These are phyloP conservation scores for Symphodus melops DNA, from an alignment of 2,113 vertebrate genomes.

Conservation along the genomic window DNA sequence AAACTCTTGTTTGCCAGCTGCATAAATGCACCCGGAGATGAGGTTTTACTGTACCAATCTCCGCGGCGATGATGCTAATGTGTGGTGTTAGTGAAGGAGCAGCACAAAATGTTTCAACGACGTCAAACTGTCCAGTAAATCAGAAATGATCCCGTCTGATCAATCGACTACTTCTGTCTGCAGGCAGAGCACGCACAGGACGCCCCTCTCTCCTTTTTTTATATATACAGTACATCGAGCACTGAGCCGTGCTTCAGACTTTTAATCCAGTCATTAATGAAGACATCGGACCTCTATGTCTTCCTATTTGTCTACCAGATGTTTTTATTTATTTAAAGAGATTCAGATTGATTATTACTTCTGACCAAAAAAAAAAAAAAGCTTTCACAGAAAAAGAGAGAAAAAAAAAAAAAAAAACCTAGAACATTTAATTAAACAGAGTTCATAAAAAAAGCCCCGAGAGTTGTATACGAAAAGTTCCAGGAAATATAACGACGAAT, in stretches of 20 bases:
- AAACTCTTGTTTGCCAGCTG: slow-evolving; percentile 56
- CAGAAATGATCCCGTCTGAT: slow-evolving; percentile 59
- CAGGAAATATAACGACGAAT: slow-evolving; percentile 48
- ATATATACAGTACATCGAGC: slow-evolving; percentile 65
- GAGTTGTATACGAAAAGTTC: slow-evolving; percentile 59
- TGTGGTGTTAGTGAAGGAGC: slow-evolving; percentile 32
- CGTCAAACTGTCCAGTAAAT: slow-evolving; percentile 48
- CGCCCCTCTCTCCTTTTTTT: slow-evolving; percentile 62
- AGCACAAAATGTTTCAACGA: slow-evolving; percentile 48
- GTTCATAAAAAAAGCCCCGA: slow-evolving; percentile 40
- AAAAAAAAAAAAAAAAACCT: no score
- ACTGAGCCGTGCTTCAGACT: slow-evolving; percentile 71
- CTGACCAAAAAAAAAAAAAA: no score
- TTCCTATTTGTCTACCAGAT: slow-evolving; percentile 66
- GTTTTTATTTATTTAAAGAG: slow-evolving; percentile 61
- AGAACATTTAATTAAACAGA: slow-evolving; percentile 61
- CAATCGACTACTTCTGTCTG: slow-evolving; percentile 45
- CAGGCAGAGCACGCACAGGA: slow-evolving; percentile 47
- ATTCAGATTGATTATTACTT: slow-evolving; percentile 58
- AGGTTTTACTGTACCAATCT: slow-evolving; percentile 47
- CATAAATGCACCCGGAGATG: slow-evolving; percentile 61
- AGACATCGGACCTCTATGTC: slow-evolving; percentile 54
- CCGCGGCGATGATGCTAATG: slow-evolving; percentile 52
- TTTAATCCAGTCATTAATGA: slow-evolving; percentile 75
- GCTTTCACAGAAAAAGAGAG: slow-evolving; percentile 10